These are phyloP conservation scores for Lydus trimaculatus DNA, from an alignment of 2,888 invertebrate species.

Conservation along the genomic window DNA sequence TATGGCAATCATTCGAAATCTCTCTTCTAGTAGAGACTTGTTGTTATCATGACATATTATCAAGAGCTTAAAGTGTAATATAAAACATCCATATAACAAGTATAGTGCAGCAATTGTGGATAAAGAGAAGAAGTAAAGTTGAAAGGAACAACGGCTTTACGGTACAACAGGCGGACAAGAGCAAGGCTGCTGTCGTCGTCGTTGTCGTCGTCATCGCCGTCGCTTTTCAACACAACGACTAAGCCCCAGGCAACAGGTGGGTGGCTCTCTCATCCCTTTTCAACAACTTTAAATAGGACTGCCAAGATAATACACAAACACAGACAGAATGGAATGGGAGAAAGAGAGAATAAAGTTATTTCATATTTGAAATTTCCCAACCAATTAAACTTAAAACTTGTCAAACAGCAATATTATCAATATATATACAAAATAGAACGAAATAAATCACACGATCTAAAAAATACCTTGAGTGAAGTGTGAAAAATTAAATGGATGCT, in stretches of 20 bases:
- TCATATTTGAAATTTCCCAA: slow-evolving; percentile 22
- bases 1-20: slow-evolving; percentile 21
- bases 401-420: neutral
- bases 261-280: slow-evolving; percentile 45
- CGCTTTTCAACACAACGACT: neutral
- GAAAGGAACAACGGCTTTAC: slow-evolving; percentile 41
- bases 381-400: slow-evolving; percentile 23
- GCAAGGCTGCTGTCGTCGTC: slow-evolving; percentile 40
- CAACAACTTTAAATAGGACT: slow-evolving; percentile 36
- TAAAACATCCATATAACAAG: neutral
- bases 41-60: slow-evolving; percentile 30
- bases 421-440: neutral
- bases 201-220: slow-evolving; percentile 24
- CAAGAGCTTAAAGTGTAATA: slow-evolving; percentile 22
- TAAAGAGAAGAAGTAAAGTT: slow-evolving; percentile 26
- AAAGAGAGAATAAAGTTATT: no score
- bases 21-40: slow-evolving; percentile 12
- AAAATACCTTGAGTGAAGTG: neutral
- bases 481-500: neutral
- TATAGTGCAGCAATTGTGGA: slow-evolving; percentile 27
- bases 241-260: slow-evolving; percentile 53
- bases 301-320: slow-evolving; percentile 26
- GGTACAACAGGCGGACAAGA: slow-evolving; percentile 43
- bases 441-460: neutral
- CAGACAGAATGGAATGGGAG: neutral